These are phyloP conservation scores for Sterna hirundo DNA, from an alignment of 2,113 vertebrate genomes.

Conservation along the genomic window DNA sequence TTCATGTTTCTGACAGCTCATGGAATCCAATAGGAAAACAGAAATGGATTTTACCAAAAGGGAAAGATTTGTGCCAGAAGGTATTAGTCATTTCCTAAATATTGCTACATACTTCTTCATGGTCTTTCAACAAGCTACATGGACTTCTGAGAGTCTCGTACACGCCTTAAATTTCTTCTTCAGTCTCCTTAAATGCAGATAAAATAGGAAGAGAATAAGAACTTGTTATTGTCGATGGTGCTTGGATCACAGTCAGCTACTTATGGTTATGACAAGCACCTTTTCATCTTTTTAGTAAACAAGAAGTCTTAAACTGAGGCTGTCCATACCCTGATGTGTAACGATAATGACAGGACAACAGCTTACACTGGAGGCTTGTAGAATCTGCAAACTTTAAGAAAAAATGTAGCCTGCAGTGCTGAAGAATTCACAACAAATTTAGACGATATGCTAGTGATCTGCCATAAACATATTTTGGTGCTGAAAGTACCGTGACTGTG, in stretches of 20 bases:
- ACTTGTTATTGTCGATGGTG: neutral
- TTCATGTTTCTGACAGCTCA: neutral
- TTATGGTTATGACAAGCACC: neutral
- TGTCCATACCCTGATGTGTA: neutral
- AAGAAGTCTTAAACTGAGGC: neutral
- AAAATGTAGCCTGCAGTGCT: neutral
- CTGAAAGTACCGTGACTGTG: neutral
- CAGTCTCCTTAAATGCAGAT: neutral
- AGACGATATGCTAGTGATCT: neutral
- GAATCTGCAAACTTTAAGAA: neutral
- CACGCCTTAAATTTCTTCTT: neutral
- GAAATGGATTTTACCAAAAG: neutral
- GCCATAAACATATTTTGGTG: neutral
- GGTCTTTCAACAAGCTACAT: neutral
- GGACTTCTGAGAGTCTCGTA: neutral
- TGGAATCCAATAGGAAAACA: neutral
- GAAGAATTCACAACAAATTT: neutral
- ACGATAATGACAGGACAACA: neutral
- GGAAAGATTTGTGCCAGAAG: neutral
- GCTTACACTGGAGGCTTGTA: neutral
- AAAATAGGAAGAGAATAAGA: neutral
- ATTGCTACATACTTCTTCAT: neutral
- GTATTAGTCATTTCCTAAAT: neutral
- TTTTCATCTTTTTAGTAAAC: slow-evolving; percentile 6
- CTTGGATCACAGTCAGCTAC: neutral